These are phyloP conservation scores for Cossypha niveicapilla DNA, from an alignment of 2,797 vertebrate species.

Conservation along the genomic window DNA sequence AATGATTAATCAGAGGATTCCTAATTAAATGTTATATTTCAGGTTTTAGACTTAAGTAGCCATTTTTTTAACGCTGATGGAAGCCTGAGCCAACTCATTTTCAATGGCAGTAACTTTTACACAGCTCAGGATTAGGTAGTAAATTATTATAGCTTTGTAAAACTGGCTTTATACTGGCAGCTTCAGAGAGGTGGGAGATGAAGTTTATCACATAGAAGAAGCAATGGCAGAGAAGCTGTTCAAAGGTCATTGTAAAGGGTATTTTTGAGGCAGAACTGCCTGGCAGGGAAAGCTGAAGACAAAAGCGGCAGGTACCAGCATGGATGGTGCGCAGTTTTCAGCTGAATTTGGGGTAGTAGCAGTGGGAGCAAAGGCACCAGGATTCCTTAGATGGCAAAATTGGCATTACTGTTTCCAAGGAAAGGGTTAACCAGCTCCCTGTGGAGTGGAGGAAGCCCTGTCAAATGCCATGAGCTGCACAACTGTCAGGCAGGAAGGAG, in stretches of 20 bases:
- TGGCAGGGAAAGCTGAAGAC: background rate
- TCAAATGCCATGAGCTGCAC: background rate
- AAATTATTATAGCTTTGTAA: background rate
- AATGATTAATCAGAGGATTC: background rate
- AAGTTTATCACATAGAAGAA: background rate
- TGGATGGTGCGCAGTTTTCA: accelerated
- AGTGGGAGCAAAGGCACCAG: background rate
- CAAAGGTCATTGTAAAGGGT: background rate
- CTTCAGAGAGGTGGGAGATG: background rate
- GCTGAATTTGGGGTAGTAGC: background rate
- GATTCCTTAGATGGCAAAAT: background rate
- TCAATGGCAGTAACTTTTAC: background rate
- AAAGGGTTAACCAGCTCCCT: constrained; percentile 34
- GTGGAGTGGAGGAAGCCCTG: background rate
- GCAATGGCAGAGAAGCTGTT: background rate
- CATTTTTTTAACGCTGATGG: background rate
- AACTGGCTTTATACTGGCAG: background rate
- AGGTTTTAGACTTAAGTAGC: background rate
- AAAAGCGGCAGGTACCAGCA: background rate
- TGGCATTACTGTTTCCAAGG: background rate
- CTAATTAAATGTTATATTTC: background rate
- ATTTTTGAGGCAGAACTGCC: background rate
- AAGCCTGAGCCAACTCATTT: background rate
- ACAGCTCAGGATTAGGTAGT: background rate
- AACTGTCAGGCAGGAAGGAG: constrained; percentile 24